Conservation (phyloP, 2,888 invertebrate genomes). For the Epinotia nisella region DNA sequence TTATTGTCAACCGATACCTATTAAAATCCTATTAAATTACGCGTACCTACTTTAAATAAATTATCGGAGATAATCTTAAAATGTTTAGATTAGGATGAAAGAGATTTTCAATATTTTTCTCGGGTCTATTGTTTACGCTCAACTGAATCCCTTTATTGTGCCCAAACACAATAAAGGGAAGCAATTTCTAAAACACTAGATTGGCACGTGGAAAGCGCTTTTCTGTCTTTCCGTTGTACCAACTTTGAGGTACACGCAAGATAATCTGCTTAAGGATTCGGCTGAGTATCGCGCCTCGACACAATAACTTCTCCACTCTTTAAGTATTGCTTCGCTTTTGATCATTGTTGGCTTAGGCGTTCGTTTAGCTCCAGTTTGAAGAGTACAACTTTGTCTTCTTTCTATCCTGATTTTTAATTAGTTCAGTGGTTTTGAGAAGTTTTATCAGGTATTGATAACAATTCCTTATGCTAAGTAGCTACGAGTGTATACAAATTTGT, state of each 20-base stretch:
- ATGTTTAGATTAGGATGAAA: constrained; percentile 1
- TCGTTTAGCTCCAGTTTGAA: constrained; percentile 17
- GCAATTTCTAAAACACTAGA: not conserved
- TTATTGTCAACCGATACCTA: not conserved
- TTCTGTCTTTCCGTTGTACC: not conserved
- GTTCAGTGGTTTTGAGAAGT: not conserved
- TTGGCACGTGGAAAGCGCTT: not conserved
- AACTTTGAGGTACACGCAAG: constrained; percentile 8
- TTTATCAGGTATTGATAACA: too few species aligned
- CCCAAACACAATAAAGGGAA: not conserved
- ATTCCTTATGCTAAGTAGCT: too few species aligned
- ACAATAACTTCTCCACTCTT: constrained; percentile 20
- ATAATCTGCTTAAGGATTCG: constrained; percentile 37
- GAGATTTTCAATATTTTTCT: not conserved
- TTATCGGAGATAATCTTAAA: constrained; percentile 7
- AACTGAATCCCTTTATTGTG: too few species aligned
- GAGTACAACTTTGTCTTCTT: constrained; percentile 9
- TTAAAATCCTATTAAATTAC: too few species aligned
- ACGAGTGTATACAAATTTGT: too few species aligned
- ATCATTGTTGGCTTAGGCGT: constrained; percentile 30
- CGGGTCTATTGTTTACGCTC: not conserved
- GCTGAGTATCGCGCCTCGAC: constrained; percentile 23
- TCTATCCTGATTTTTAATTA: not conserved
- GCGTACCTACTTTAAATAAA: constrained; percentile 10
- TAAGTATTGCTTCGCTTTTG: constrained; percentile 29